These are phyloP conservation scores for Pseudeuparius sepicola DNA, from an alignment of 2,888 invertebrate genomes.

Conservation along the genomic window DNA sequence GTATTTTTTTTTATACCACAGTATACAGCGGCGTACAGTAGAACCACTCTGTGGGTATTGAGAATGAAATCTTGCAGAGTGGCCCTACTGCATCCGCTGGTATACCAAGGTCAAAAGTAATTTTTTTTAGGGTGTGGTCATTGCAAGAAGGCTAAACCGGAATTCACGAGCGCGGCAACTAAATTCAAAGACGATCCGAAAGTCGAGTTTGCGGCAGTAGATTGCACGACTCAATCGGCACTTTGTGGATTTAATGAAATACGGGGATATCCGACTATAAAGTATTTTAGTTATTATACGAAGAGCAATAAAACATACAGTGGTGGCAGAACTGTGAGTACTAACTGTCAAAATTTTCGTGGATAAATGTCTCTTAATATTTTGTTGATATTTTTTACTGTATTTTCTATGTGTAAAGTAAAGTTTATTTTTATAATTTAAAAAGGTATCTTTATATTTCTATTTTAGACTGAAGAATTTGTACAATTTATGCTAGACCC, in stretches of 20 bases:
- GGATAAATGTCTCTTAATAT: constrained; percentile 4
- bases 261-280: constrained; percentile 76
- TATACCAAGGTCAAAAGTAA: constrained; percentile 4
- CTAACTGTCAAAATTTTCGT: constrained; percentile 1
- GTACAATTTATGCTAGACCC: constrained; percentile 51
- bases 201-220: constrained; percentile 72
- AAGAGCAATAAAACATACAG: constrained; percentile 58
- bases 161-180: constrained; percentile 65
- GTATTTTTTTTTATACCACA: constrained; percentile 33
- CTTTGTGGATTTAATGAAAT: constrained; percentile 64
- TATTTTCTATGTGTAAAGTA: background rate
- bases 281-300: constrained; percentile 75
- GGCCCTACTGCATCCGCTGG: too few species aligned
- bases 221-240: constrained; percentile 56
- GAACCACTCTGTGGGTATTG: too few species aligned
- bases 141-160: constrained; percentile 80
- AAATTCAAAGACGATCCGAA: constrained; percentile 65
- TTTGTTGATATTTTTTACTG: constrained; percentile 4
- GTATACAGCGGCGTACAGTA: too few species aligned
- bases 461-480: constrained; percentile 56
- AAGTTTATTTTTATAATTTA: too few species aligned
- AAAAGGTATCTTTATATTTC: too few species aligned
- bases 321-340: constrained; percentile 45
- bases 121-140: constrained; percentile 72
- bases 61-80: too few species aligned